These are phyloP conservation scores for Meandrina meandrites DNA, from an alignment of 92 coral and sea anemone genomes.

Conservation along the genomic window DNA sequence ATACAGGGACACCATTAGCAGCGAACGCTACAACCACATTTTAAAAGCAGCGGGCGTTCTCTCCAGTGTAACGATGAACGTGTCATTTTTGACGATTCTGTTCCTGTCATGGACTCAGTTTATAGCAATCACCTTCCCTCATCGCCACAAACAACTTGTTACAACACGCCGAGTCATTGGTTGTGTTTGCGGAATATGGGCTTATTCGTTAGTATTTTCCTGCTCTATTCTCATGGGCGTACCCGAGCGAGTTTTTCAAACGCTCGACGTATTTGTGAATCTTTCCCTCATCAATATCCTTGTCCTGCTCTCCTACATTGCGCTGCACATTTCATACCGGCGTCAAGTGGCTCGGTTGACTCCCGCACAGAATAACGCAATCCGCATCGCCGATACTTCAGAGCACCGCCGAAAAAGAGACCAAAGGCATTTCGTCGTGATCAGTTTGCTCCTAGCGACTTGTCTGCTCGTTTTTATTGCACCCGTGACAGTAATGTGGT, in stretches of 20 bases:
- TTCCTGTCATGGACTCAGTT: constrained; percentile 79
- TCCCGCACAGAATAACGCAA: constrained; percentile 26
- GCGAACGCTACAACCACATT: constrained; percentile 38
- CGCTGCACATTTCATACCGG: constrained; percentile 62
- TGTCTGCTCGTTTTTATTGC: constrained; percentile 61
- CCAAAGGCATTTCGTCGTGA: constrained; percentile 59
- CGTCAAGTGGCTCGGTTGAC: constrained; percentile 45
- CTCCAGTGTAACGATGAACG: constrained; percentile 74
- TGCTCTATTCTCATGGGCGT: constrained; percentile 62
- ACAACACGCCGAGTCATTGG: constrained; percentile 43
- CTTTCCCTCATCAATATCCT: constrained; percentile 57
- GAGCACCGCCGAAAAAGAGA: constrained; percentile 38
- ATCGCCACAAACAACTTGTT: constrained; percentile 58
- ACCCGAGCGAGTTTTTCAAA: constrained; percentile 48
- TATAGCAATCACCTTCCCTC: constrained; percentile 68
- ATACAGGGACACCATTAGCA: constrained; percentile 34
- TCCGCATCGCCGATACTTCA: constrained; percentile 6
- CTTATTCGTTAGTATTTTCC: constrained; percentile 56
- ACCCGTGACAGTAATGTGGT: constrained; percentile 76
- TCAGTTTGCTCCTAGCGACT: constrained; percentile 56
- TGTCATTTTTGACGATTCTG: constrained; percentile 68
- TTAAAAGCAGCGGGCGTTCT: constrained; percentile 59
- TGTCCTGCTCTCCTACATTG: constrained; percentile 61
- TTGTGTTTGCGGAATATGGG: constrained; percentile 58
- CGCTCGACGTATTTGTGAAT: constrained; percentile 67